Evolutionary conservation across 1,140 invertebrate genomes (phyloP), one percentile per base, ranked within the genome.

Genomic region (Melitaea cinxia): DNA sequence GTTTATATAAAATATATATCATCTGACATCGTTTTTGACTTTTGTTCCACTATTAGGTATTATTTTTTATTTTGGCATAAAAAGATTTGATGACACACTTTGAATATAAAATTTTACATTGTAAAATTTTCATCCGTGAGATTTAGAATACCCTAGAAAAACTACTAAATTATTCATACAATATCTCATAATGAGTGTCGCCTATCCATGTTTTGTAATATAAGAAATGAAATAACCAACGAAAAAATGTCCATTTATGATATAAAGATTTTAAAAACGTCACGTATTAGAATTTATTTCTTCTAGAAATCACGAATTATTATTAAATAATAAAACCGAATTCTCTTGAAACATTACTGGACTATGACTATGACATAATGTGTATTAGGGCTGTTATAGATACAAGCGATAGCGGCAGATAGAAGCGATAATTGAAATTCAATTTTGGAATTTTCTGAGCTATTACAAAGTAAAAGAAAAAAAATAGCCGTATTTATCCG

Each of bases 131-230:
- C 28, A 57, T 66, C 67, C 54, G 57, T 63, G 65, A 69, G 57
- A 35, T 66, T 59, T 70, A 63, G 10, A 80, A 80, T 82, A 77
- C 77, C 76, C 75, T 77, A 75, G 70, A 70, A 61, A 70, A 71
- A 62, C 68, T 82, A 72, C 78, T 83, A 70, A 76, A 83, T 71
- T 71, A 83, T 83, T 83, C 73, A 82, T 72, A 73, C 68, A 75
- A 80, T 80, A 81, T 39, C 76, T 68, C 72, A 78, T 82, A 83
- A 83, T 83, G 76, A 83, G 78, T 65, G 68, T 61, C 59, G 52
- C 63, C 73, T 72, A 77, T 83, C 65, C 79, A 82, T 78, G 45
- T 80, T 83, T 80, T 71, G 78, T 70, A 66, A 15, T 42, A 37
- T 68, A 72, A 76, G 68, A 53, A 72, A 73, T 73, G 74, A 28